Base-by-base conservation (phyloP, 2,888 invertebrate species). In the Frankliniella fusca region DNA sequence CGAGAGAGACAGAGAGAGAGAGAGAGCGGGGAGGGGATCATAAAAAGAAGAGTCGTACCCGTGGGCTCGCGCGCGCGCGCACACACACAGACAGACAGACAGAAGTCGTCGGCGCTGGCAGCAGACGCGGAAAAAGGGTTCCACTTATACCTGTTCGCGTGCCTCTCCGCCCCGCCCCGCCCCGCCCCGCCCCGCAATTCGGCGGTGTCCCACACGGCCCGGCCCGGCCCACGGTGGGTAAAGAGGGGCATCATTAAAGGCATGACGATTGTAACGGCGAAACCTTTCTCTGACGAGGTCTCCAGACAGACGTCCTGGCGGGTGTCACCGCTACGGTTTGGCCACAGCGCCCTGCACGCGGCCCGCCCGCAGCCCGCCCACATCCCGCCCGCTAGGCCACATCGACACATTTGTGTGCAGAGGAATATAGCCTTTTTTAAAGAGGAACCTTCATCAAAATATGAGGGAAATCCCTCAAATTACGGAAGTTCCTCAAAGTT, bases 91-190 rank as follows among this genome's bases (percentile, higher is more conserved):
- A 54, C 54, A 54, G 5, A 20, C 15, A 54, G 5, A 54, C 54
- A 38, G 38, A 38, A 38, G 38, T 38, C 38, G 38, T 2, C 38
- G 38, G 38, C 5, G 38, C 38, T 38, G 38, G 38, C 61, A 20
- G 20, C 54, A 18, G 61, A n/a, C 61, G 61, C 15, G 54, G 54
- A n/a, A 38, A 61, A 61, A 18, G 61, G 61, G 61, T 61, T 61
- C 61, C 61, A 61, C 61, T 61, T 61, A 61, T 15, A 61, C 61
- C 61, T 61, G 61, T 61, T 61, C 61, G 61, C 61, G 61, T 61
- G 61, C 61, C 61, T 18, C 15, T 18, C 54, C 61, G 20, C 61
- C 61, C 61, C 15, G 7, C 61, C 61, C 61, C 15, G 18, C 61
- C 61, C 61, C 61, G 15, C 15, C 20, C 38, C 38, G 38, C 38